Evolutionary conservation across 2,888 invertebrate species (phyloP).

Genomic region (Drymonia ruficornis): DNA sequence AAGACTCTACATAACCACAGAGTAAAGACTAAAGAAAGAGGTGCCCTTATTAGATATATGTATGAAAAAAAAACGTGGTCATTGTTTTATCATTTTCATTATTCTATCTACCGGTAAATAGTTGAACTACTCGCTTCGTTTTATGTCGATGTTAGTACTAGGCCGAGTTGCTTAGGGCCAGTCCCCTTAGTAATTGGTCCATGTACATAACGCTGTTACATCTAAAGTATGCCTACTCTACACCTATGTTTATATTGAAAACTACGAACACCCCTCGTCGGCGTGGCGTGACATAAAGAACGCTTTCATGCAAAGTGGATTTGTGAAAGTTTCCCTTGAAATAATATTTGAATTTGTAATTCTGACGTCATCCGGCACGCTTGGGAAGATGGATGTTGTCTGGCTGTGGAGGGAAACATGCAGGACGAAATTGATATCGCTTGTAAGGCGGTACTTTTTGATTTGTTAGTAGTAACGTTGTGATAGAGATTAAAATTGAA

Average conservation of each 20-base stretch:
- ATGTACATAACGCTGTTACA: conserved; percentile 22
- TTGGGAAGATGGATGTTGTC: conserved; percentile 68
- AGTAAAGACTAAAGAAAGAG: no score
- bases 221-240: conserved; percentile 17
- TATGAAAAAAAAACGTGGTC: no score
- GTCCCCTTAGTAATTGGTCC: no score
- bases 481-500: no score
- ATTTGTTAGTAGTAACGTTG: not conserved
- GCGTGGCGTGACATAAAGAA: conserved; percentile 64
- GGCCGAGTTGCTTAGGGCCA: no score
- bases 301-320: conserved; percentile 76
- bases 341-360: conserved; percentile 78
- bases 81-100: no score
- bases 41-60: no score
- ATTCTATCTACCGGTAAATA: no score
- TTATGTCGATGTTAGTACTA: no score
- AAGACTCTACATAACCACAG: no score
- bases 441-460: conserved; percentile 8
- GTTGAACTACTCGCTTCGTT: no score
- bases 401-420: conserved; percentile 45
- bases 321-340: conserved; percentile 72
- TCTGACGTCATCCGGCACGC: conserved; percentile 59
- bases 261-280: conserved; percentile 43
- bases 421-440: conserved; percentile 39
- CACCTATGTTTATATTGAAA: conserved; percentile 48